Conservation (phyloP, 1,140 invertebrate species). For the Radopholus similis region DNA sequence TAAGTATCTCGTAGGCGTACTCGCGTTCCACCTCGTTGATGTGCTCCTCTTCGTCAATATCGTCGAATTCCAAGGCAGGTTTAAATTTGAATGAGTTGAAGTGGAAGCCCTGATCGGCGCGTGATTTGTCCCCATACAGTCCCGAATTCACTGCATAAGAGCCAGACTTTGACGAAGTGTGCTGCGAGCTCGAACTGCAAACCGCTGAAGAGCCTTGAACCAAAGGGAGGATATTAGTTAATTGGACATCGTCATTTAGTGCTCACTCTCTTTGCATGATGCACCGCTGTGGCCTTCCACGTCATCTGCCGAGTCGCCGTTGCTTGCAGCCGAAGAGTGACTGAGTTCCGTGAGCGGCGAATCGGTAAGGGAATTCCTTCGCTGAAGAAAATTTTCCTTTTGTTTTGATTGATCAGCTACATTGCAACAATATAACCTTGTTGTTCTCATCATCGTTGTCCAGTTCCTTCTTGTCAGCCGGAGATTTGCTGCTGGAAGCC, state of each 20-base stretch:
- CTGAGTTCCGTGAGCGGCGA: conserved; percentile 12
- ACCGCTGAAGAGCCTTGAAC: background rate
- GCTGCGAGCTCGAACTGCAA: background rate
- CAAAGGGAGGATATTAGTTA: too few relatives aligned
- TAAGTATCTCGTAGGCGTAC: conserved; percentile 12
- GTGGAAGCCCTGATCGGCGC: too few relatives aligned
- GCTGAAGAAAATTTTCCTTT: background rate
- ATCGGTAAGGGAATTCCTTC: conserved; percentile 17
- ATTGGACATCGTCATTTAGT: too few relatives aligned
- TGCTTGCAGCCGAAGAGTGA: conserved; percentile 13
- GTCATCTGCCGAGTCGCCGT: conserved; percentile 16
- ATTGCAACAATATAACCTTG: too few relatives aligned
- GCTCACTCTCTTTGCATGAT: background rate
- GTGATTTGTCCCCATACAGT: too few relatives aligned
- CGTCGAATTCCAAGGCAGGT: too few relatives aligned
- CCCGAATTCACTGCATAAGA: background rate
- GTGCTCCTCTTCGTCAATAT: conserved; percentile 4
- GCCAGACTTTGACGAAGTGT: conserved; percentile 1
- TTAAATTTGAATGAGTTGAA: too few relatives aligned
- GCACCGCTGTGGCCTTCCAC: background rate
- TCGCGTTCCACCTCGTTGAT: conserved; percentile 14
- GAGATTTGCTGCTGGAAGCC: too few relatives aligned
- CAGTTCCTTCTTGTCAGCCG: too few relatives aligned
- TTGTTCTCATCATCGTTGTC: too few relatives aligned
- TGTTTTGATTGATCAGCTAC: too few relatives aligned